These are phyloP conservation scores for Anseranas semipalmata DNA, from an alignment of 2,113 vertebrate species.

Conservation along the genomic window DNA sequence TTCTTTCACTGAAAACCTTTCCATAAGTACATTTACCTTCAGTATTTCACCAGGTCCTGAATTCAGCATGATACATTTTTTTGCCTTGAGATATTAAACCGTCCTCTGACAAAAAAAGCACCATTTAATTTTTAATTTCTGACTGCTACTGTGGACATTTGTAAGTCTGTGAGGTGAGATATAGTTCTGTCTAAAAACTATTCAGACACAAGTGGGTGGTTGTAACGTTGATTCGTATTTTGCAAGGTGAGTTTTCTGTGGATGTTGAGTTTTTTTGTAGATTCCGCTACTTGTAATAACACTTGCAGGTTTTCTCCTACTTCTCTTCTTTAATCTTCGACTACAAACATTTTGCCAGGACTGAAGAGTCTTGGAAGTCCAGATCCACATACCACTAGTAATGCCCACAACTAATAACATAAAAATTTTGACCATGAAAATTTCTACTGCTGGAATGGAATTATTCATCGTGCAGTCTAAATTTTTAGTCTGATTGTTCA, in stretches of 20 bases:
- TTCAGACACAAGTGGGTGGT: conserved; percentile 91
- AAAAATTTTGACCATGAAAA: conserved; percentile 97
- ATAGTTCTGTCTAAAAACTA: not conserved
- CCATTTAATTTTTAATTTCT: conserved; percentile 1
- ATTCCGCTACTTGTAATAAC: conserved; percentile 86
- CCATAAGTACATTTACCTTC: conserved; percentile 9
- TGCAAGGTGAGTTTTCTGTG: conserved; percentile 84
- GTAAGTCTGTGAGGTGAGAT: not conserved
- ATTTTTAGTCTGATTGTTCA: conserved; percentile 76
- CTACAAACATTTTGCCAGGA: conserved; percentile 96
- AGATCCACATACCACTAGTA: conserved; percentile 98
- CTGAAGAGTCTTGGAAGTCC: conserved; percentile 97
- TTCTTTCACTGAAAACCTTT: conserved; percentile 29
- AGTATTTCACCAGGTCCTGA: conserved; percentile 39
- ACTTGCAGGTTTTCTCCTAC: conserved; percentile 88
- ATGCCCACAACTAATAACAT: conserved; percentile 97
- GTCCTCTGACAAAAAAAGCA: conserved; percentile 9
- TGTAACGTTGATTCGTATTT: conserved; percentile 87
- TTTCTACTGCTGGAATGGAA: conserved; percentile 93
- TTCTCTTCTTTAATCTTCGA: conserved; percentile 86
- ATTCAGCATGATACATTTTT: conserved; percentile 28
- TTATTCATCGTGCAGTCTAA: conserved; percentile 87
- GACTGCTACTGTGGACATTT: not conserved
- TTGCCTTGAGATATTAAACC: conserved; percentile 9
- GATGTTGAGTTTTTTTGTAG: conserved; percentile 91